phyloP scores from a whole-genome alignment of 2,888 invertebrate species.

The Erebia aethiops region DNA sequence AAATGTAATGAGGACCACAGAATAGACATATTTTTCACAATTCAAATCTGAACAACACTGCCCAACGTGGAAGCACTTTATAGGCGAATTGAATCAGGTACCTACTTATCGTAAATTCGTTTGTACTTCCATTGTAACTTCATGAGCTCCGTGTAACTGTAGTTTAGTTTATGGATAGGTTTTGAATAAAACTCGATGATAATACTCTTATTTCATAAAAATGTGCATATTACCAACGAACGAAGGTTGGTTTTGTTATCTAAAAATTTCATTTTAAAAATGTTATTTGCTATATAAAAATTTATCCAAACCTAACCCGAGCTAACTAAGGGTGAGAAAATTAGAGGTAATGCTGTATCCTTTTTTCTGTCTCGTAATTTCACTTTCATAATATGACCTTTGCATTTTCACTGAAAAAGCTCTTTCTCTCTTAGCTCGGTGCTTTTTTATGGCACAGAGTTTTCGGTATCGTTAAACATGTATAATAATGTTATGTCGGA shows the following conservation, averaged over 20 bases:
- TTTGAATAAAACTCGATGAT: neutral
- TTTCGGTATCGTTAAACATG: too few species aligned
- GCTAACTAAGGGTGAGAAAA: too few species aligned
- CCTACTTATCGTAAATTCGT: conserved; percentile 24
- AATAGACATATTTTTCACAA: conserved; percentile 25
- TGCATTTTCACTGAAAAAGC: too few species aligned
- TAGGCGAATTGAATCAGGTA: conserved; percentile 23
- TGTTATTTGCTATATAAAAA: too few species aligned
- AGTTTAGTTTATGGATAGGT: conserved; percentile 19
- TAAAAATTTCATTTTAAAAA: too few species aligned
- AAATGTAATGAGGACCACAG: conserved; percentile 13
- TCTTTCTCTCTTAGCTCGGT: too few species aligned
- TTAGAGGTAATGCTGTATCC: too few species aligned
- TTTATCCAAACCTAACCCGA: neutral
- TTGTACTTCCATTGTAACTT: conserved; percentile 19
- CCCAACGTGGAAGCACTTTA: conserved; percentile 18
- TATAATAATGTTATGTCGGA: too few species aligned
- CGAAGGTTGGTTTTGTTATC: neutral
- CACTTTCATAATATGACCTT: too few species aligned
- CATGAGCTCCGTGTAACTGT: conserved; percentile 20
- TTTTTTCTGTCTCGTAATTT: too few species aligned
- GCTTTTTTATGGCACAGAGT: too few species aligned
- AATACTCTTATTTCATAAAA: conserved; percentile 2
- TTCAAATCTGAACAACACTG: conserved; percentile 22
- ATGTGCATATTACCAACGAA: neutral